Evolutionary conservation across 1,140 invertebrate genomes (phyloP), one percentile per base, ranked within the genome.

Genomic region (Heterodera schachtii): DNA sequence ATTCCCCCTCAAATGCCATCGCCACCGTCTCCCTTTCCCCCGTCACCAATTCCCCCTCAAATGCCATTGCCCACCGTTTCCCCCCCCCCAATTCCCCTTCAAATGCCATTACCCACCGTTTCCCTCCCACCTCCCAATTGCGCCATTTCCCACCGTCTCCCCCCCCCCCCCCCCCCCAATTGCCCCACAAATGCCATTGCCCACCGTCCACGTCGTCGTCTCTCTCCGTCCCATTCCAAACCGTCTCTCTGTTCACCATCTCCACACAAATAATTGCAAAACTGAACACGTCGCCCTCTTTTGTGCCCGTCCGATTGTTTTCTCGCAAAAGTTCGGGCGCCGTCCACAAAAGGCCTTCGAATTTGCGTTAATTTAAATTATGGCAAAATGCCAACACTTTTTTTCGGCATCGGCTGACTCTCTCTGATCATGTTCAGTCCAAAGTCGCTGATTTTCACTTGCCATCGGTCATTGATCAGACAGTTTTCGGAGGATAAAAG

Each of bases 241-340:
- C 87, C 8, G 94, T 94, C 16, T 94, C 81, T n/a, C 84, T 92
- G 44, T 87, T 89, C 13, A 88, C 31, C 19, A 89, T 66, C 67
- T 89, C 87, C 7, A 85, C 88, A 70, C 87, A 87, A 49, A 89
- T 86, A 49, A 89, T 90, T 21, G 88, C 87, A 75, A 90, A 89
- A 46, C 81, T 84, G 77, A 88, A 89, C 64, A 89, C 81, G 71
- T 89, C 87, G 5, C 87, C 87, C 67, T 82, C 76, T 67, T 84
- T 79, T 41, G 87, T 89, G 31, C 87, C 87, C 9, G 69, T 49
- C 49, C 75, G 69, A 75, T 83, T 76, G 66, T 84, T 76, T 44
- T 93, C 93, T 83, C 96, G 92, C 79, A 99, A 91, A 43, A 97
- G 90, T 91, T 97, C 95, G 3, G 95, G 95, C 0, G 95, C 94